These are phyloP conservation scores for Athrips mouffetella DNA, from an alignment of 2,888 invertebrate species.

Conservation along the genomic window DNA sequence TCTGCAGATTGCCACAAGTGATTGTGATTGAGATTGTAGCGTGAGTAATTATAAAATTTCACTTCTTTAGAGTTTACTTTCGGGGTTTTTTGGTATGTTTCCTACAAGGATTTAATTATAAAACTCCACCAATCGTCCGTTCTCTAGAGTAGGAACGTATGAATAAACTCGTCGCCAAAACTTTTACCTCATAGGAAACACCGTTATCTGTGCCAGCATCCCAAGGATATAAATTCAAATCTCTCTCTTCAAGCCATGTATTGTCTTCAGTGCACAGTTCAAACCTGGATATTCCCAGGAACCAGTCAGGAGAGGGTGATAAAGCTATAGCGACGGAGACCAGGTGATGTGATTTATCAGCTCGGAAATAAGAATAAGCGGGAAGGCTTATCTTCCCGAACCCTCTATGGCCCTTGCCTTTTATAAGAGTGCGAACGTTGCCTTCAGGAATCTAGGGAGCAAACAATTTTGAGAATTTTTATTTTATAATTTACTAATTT, in stretches of 20 bases:
- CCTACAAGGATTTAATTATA: no score
- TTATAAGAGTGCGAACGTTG: constrained; percentile 56
- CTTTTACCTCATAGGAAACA: constrained; percentile 88
- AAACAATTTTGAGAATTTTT: neutral
- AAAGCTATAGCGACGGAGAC: constrained; percentile 54
- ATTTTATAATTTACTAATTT: no score
- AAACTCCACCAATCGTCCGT: no score
- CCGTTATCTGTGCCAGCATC: constrained; percentile 98
- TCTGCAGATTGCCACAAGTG: no score
- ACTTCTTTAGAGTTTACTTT: no score
- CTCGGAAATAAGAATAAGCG: constrained; percentile 58
- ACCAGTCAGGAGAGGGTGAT: constrained; percentile 93
- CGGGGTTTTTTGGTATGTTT: no score
- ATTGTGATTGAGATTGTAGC: no score
- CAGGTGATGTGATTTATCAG: constrained; percentile 55
- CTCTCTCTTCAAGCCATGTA: constrained; percentile 90
- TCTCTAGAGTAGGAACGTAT: no score
- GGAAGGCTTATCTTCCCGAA: constrained; percentile 59
- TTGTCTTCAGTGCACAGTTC: constrained; percentile 93
- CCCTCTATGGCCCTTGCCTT: constrained; percentile 63
- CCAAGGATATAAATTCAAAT: constrained; percentile 93
- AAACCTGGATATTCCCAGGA: constrained; percentile 92
- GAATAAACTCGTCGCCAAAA: no score
- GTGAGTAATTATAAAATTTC: no score
- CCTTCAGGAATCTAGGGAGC: constrained; percentile 54